Evolutionary conservation across 1,140 invertebrate genomes (phyloP).

Genomic region (Lepidurus apus): DNA sequence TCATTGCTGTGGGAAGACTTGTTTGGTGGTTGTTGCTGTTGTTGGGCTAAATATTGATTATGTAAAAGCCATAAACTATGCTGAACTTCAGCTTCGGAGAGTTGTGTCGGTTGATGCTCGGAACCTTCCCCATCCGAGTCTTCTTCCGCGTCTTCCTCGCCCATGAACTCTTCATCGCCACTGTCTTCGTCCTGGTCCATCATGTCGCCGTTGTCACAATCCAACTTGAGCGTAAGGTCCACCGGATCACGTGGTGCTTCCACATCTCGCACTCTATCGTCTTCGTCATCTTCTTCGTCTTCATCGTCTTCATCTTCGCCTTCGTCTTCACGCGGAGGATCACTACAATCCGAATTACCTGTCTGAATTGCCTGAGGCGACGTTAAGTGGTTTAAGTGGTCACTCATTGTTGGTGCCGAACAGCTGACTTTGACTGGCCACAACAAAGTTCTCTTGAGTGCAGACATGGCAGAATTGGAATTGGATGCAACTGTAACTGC

Average conservation of each 20-base stretch:
- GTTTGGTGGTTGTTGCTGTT: conserved; percentile 30
- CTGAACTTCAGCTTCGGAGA: conserved; percentile 21
- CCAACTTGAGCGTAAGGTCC: conserved; percentile 46
- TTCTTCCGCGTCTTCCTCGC: conserved; percentile 44
- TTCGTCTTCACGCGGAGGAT: conserved; percentile 37
- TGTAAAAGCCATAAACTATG: conserved; percentile 22
- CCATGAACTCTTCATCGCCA: conserved; percentile 42
- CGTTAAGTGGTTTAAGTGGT: background rate
- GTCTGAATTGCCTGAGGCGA: background rate
- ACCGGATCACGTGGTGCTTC: conserved; percentile 38
- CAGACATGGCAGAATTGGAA: no score
- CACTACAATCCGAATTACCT: background rate
- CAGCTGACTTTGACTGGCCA: background rate
- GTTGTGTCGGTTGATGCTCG: background rate
- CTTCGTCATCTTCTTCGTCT: conserved; percentile 43
- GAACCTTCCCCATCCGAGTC: conserved; percentile 20
- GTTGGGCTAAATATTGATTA: background rate
- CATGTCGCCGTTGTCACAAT: conserved; percentile 36
- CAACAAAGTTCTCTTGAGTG: background rate
- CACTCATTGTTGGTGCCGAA: background rate
- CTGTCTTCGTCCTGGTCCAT: conserved; percentile 34
- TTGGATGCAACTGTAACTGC: background rate
- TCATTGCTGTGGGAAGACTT: conserved; percentile 40
- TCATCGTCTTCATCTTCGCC: conserved; percentile 47
- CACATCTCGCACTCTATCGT: conserved; percentile 39